Base-by-base conservation (phyloP, 1,140 invertebrate genomes). In the Ceratina japonica region DNA sequence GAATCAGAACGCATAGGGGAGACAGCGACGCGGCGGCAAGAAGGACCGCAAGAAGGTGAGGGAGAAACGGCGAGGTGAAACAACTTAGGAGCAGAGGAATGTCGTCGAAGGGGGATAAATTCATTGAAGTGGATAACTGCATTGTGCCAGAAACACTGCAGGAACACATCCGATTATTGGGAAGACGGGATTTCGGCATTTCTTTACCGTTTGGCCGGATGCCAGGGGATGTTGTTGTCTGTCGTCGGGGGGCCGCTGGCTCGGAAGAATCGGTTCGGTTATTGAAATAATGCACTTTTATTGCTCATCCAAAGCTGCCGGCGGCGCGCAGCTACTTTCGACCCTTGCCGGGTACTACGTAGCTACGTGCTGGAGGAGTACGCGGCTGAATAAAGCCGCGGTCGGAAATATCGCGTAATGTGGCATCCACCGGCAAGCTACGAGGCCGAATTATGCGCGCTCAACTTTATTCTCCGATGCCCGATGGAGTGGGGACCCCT, bases 101-200 rank as follows among this genome's bases (percentile, higher is more conserved):
- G 69, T 85, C 80, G 83, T 80, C 76, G 80, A 63, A 70, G 73
- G 72, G 54, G 86, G 82, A 88, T 89, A 88, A 84, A 91, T 90
- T 91, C 87, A 87, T 90, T 87, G 82, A 86, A 89, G 87, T 89
- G 87, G 90, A 91, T 90, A 91, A 92, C 88, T 90, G 89, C 87
- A 89, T 89, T 86, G 89, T 91, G 90, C 89, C 90, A 90, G 86
- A 80, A 91, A 90, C 88, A 89, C 87, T 89, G 89, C 86, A 84
- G 87, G 87, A 89, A 87, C 89, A 91, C 89, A 91, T 92, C 90
- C 91, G 90, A 92, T 91, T 91, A 91, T 92, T 90, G 89, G 88
- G 79, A 85, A 89, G 89, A 89, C 87, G 86, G 87, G 86, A 90
- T 91, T 91, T 90, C 86, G 84, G 86, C 87, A 89, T 91, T 91